phyloP scores from a whole-genome alignment of 2,888 invertebrate species.

The Cheilosia urbana region DNA sequence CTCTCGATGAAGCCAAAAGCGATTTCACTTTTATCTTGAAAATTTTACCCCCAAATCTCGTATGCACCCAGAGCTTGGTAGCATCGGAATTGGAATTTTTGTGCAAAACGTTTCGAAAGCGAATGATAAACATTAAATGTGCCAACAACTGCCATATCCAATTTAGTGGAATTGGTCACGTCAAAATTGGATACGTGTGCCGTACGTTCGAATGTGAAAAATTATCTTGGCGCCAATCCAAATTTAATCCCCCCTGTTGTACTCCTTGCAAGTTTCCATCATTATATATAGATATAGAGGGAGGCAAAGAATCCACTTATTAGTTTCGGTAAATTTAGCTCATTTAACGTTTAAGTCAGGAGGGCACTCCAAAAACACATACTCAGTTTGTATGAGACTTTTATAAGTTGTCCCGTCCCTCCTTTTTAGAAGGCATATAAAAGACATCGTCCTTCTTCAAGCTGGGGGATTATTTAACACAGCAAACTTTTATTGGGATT shows the following conservation, averaged over 20 bases:
- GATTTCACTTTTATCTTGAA: slow-evolving; percentile 17
- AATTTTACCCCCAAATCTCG: background rate
- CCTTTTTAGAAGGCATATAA: background rate
- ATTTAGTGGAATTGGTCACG: slow-evolving; percentile 77
- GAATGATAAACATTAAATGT: slow-evolving; percentile 61
- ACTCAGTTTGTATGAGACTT: background rate
- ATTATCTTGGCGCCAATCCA: slow-evolving; percentile 61
- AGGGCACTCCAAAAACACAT: background rate
- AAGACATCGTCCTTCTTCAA: background rate
- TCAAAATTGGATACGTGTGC: slow-evolving; percentile 76
- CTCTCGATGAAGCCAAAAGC: background rate
- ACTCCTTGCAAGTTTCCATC: background rate
- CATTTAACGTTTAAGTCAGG: slow-evolving; percentile 31
- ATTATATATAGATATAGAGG: too few species aligned
- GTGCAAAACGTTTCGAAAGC: slow-evolving; percentile 19
- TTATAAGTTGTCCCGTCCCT: background rate
- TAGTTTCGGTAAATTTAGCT: slow-evolving; percentile 43
- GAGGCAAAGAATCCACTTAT: slow-evolving; percentile 19
- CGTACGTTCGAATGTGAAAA: slow-evolving; percentile 55
- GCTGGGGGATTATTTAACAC: slow-evolving; percentile 53
- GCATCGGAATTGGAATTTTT: slow-evolving; percentile 8
- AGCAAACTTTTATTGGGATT: slow-evolving; percentile 34
- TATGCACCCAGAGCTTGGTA: slow-evolving; percentile 1
- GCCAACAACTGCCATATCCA: slow-evolving; percentile 72
- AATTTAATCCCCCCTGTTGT: background rate